A percentile compares a stretch with the other conserved stretches of the same genome.
Conservation (phyloP, 2,113 vertebrate genomes). For the Arenaria interpres region DNA sequence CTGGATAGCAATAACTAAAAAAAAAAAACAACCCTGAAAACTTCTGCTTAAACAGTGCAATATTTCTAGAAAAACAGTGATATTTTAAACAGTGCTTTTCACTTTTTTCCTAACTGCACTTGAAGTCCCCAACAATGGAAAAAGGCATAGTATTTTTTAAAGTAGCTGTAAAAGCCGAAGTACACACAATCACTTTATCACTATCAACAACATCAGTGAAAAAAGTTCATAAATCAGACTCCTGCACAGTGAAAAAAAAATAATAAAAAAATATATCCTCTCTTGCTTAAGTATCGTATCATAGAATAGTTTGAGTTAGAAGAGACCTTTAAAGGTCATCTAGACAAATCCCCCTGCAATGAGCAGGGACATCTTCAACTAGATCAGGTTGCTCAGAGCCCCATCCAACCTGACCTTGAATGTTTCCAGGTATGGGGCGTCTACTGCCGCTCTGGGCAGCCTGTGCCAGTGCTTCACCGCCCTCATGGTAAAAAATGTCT, state of each 20-base stretch:
- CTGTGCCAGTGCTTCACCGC: neutral
- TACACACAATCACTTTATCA: too few species aligned
- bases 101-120: neutral
- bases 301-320: neutral
- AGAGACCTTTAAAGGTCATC: neutral
- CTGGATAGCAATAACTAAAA: neutral
- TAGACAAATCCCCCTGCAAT: neutral
- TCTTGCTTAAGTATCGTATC: neutral
- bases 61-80: neutral
- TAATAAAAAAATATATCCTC: neutral
- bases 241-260: neutral
- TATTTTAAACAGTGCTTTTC: too few species aligned
- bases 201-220: neutral
- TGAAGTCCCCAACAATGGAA: neutral
- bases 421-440: neutral
- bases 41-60: neutral
- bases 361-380: neutral
- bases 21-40: neutral
- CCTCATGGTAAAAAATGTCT: neutral
- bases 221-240: neutral
- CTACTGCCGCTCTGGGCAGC: neutral
- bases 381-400: neutral
- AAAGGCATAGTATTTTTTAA: neutral
- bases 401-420: neutral
- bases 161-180: neutral